Conservation (phyloP, 2,113 vertebrate genomes). For the Aphelocoma coerulescens region DNA sequence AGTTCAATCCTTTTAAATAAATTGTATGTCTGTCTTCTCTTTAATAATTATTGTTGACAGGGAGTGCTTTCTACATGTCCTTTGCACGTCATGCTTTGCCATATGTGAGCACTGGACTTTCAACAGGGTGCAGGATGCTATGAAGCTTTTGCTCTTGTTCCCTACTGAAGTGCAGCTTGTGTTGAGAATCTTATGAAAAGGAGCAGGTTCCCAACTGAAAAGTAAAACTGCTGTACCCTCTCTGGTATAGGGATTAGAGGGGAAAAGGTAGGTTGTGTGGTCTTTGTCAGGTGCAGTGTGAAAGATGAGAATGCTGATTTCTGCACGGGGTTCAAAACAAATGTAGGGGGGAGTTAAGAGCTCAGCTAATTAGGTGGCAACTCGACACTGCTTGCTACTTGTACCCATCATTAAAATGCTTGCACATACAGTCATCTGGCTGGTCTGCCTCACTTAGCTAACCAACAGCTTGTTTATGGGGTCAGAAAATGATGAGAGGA, state of each 20-base stretch:
- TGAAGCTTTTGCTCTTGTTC: not conserved
- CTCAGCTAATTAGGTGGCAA: not conserved
- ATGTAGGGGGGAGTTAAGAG: not conserved
- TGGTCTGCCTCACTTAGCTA: not conserved
- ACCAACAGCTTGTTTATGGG: conserved; percentile 4
- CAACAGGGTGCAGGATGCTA: not conserved
- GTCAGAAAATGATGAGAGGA: not conserved
- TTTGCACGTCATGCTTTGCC: not conserved
- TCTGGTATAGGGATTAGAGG: not conserved
- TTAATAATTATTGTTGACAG: not conserved
- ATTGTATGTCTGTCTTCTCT: not conserved
- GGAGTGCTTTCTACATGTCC: not conserved
- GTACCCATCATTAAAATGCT: not conserved
- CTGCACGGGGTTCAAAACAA: not conserved
- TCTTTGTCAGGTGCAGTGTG: not conserved
- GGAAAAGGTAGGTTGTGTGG: not conserved
- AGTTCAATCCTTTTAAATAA: not conserved
- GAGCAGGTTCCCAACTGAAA: not conserved
- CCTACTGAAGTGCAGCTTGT: not conserved
- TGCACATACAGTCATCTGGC: not conserved
- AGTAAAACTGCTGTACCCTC: not conserved
- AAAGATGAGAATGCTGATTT: not conserved
- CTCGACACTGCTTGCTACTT: not conserved
- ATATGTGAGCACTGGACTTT: not conserved
- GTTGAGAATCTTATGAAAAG: not conserved